A percentile compares a stretch with the other conserved stretches of the same genome.
Evolutionary conservation across 2,797 vertebrate species (phyloP).

Genomic region (Perodicticus potto): DNA sequence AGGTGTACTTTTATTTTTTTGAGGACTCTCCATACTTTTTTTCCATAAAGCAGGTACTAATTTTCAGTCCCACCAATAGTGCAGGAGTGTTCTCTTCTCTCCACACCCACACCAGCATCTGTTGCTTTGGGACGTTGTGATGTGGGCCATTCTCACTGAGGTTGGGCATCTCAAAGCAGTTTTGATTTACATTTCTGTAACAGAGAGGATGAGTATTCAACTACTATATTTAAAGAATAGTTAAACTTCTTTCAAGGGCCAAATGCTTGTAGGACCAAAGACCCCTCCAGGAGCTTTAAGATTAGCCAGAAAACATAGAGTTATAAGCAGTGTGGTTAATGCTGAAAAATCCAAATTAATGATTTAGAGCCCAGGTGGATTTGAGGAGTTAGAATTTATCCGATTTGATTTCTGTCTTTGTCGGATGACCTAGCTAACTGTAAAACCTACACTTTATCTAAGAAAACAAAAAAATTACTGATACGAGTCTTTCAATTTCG

Average conservation of each 20-base stretch:
- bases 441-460: constrained; percentile 2
- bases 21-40: no score
- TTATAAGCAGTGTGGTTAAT: neutral
- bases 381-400: neutral
- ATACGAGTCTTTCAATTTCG: neutral
- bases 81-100: no score
- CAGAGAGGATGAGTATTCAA: neutral
- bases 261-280: constrained; percentile 22
- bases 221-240: neutral
- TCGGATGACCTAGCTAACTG: constrained; percentile 12
- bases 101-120: no score
- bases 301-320: constrained; percentile 28
- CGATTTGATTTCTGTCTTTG: neutral
- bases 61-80: no score
- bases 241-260: constrained; percentile 1
- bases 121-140: no score
- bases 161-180: no score
- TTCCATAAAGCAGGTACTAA: no score
- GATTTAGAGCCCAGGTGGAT: constrained; percentile 21
- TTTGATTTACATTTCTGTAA: no score
- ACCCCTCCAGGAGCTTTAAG: neutral
- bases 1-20: no score
- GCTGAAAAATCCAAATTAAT: constrained; percentile 52
- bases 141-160: no score
- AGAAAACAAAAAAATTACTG: constrained; percentile 15